A percentile compares a stretch with the other conserved stretches of the same genome.
Evolutionary conservation across 2,113 vertebrate species (phyloP).

Genomic region (Hydropotes inermis): DNA sequence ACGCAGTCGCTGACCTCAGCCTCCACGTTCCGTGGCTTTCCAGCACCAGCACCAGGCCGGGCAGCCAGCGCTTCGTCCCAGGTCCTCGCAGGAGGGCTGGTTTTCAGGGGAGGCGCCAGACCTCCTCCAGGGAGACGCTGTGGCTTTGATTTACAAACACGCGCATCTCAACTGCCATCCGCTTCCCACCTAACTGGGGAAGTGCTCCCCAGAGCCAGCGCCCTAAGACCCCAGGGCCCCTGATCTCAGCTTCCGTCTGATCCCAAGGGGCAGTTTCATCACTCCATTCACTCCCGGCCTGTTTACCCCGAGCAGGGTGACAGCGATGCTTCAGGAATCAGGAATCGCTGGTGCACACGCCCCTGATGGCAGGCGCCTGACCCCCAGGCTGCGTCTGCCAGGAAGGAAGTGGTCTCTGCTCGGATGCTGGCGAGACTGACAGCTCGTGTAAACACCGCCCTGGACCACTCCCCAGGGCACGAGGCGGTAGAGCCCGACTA

Average conservation of each 20-base stretch:
- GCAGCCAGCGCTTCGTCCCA: rapidly evolving
- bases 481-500: neutral
- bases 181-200: neutral
- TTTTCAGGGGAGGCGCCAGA: neutral
- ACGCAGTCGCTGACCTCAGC: neutral
- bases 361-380: conserved; percentile 88
- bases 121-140: neutral
- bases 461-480: conserved; percentile 53
- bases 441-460: conserved; percentile 71
- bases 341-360: conserved; percentile 83
- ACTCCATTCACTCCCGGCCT: conserved; percentile 63
- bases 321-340: conserved; percentile 83
- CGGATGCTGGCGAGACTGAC: conserved; percentile 69
- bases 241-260: neutral
- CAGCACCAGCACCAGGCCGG: rapidly evolving
- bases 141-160: too few relatives aligned
- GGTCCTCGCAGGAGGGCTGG: rapidly evolving
- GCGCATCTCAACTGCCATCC: rapidly evolving
- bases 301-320: conserved; percentile 71
- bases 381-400: conserved; percentile 85
- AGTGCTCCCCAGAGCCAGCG: neutral
- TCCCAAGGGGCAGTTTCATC: neutral
- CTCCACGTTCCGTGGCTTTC: rapidly evolving
- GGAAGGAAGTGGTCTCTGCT: conserved; percentile 75
- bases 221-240: rapidly evolving